Percentiles rank a stretch among this genome's conserved stretches.
Evolutionary conservation across 1,140 invertebrate species (phyloP).

Genomic region (Drosophila murphyi): DNA sequence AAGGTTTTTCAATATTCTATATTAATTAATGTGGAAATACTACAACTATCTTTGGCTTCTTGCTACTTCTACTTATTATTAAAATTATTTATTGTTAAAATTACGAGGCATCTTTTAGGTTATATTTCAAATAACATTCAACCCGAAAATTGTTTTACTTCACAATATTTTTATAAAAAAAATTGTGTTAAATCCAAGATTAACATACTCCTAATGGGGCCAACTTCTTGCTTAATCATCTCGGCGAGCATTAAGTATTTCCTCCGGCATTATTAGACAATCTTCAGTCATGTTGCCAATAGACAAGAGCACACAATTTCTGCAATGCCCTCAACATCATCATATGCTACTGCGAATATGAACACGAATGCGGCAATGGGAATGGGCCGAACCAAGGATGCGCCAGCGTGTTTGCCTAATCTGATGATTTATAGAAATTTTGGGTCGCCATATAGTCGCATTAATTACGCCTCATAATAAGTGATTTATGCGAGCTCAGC

Average conservation of each 20-base stretch:
- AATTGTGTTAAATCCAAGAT: background rate
- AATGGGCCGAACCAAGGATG: constrained; percentile 1
- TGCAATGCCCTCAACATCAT: constrained; percentile 29
- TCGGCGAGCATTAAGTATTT: constrained; percentile 47
- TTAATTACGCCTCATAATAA: constrained; percentile 81
- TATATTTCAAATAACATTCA: background rate
- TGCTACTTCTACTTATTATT: too few species aligned
- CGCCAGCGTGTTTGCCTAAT: constrained; percentile 71
- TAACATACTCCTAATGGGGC: constrained; percentile 26
- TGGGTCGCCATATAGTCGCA: constrained; percentile 77
- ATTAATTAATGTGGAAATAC: too few species aligned
- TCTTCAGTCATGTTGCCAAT: constrained; percentile 44
- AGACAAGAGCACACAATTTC: constrained; percentile 16
- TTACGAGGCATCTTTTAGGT: background rate
- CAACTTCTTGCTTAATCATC: constrained; percentile 41
- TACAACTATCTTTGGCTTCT: too few species aligned
- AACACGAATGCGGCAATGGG: background rate
- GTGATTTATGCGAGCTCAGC: constrained; percentile 75
- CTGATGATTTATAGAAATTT: constrained; percentile 80
- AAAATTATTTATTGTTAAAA: too few species aligned
- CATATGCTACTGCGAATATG: constrained; percentile 36
- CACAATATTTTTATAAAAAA: background rate
- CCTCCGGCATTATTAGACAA: constrained; percentile 49
- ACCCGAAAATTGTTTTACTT: background rate
- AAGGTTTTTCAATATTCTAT: too few species aligned